Evolutionary conservation across 2,113 vertebrate species (phyloP), one percentile per base, ranked within the genome.

Genomic region (Pycnonotus jocosus): DNA sequence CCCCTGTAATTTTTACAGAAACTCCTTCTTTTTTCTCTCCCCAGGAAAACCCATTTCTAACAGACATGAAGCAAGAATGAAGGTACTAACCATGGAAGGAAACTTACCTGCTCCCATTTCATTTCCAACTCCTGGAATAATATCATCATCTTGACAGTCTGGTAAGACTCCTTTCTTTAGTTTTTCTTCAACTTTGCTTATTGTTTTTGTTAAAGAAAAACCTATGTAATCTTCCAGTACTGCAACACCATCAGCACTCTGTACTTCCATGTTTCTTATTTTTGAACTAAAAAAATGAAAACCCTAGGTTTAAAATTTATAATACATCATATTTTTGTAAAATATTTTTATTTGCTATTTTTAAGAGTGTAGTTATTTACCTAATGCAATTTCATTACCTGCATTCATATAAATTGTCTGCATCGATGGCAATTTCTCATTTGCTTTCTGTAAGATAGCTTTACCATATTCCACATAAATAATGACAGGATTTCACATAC

Each of bases 61-160:
- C 13, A 82, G 54, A 44, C 24, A 68, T 10, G 12, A 89, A 86
- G 30, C 28, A 78, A 64, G 35, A 86, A 84, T 30, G 79, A 58
- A 76, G 42, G 7, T 66, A 92, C 21, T 58, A 86, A 64, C 16
- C 30, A 88, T 15, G 17, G 57, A 77, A 89, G 51, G 86, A 95
- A 94, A 83, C 96, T 28, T 95, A 99, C 99, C 99, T 98, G 98
- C 91, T 96, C 98, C 98, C 89, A 98, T 97, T 81, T 98, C 97
- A 71, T 98, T 98, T 86, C 96, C 98, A 91, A 62, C 27, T 6
- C 82, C 78, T 58, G 97, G 96, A 76, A 98, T 94, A 89, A 98
- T 47, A 64, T 98, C 98, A 61, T 99, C 98, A 72, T 96, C 97
- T 57, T 69, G 35, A 81, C 78, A 81, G 61, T 98, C 98, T 61